Base-by-base conservation (phyloP, 1,140 invertebrate genomes). In the Drosophila sp. region DNA sequence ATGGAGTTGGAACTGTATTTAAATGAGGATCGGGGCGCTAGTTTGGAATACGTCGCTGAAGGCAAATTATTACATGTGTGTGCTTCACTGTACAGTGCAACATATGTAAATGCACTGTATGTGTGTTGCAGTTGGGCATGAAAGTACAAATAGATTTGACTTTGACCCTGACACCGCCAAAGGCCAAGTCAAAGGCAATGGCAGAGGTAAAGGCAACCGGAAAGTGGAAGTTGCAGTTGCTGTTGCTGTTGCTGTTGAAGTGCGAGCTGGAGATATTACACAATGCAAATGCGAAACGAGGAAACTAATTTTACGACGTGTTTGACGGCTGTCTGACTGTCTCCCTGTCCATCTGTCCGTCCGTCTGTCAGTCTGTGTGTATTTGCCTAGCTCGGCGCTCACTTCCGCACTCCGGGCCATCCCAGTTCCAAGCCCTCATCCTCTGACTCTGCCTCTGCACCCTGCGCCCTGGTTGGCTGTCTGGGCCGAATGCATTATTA, bases 261-360 rank as follows among this genome's bases (percentile, higher is more conserved):
- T 70, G 51, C 27, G 64, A 64, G 58, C 54, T 45, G 77, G 32
- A 72, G 36, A 61, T 54, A 80, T 79, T 87, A 78, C 79, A 89
- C 82, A 82, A 89, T 87, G 82, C 82, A 89, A 89, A 87, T 87
- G 76, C 78, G 62, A 87, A 79, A 79, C 83, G 76, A 89, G 82
- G 62, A 89, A 86, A 89, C 83, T 82, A 71, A 89, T 87, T 86
- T 87, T 89, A 87, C 83, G 83, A 87, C 80, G 79, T 89, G 83
- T 89, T 87, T 89, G 82, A 87, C 72, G 75, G 76, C 78, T 89
- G 78, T 89, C 81, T 69, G 51, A 71, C 48, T 51, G 48, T 48
- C 25, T 51, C 46, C 54, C 56, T 34, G 48, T 61, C 34, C 43
- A 14, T 57, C 32, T 48, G 58, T 64, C 72, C 34, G 45, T 71